A percentile compares a stretch with the other conserved stretches of the same genome.
phyloP scores from a whole-genome alignment of 2,797 vertebrate genomes.

The Apogon hyalosoma region DNA sequence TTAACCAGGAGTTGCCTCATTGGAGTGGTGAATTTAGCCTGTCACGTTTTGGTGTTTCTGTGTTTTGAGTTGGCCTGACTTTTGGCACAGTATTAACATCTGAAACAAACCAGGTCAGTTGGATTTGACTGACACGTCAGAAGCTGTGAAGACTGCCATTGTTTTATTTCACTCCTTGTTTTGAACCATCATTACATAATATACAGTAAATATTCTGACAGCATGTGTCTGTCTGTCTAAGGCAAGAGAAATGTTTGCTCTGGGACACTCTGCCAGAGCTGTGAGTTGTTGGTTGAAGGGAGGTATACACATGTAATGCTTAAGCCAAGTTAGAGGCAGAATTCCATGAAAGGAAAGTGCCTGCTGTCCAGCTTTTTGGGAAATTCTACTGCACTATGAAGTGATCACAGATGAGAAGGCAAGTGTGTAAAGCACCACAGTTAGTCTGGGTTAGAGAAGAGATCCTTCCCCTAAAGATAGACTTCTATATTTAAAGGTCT shows the following conservation, averaged over 20 bases:
- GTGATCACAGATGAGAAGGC: conserved; percentile 25
- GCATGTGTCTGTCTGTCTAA: conserved; percentile 37
- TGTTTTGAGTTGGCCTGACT: conserved; percentile 27
- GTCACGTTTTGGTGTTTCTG: conserved; percentile 21
- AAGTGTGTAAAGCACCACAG: conserved; percentile 16
- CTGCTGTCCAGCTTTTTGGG: conserved; percentile 19
- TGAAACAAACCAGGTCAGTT: conserved; percentile 11
- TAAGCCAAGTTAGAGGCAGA: conserved; percentile 43
- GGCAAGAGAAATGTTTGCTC: conserved; percentile 58
- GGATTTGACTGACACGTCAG: conserved; percentile 21
- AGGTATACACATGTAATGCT: conserved; percentile 39
- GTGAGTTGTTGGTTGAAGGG: conserved; percentile 54
- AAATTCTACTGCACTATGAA: conserved; percentile 22
- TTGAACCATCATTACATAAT: conserved; percentile 47
- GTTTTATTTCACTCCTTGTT: conserved; percentile 27
- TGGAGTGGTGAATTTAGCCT: conserved; percentile 34
- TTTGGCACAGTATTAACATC: conserved; percentile 35
- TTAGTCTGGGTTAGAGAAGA: conserved; percentile 57
- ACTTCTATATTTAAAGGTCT: too few relatives aligned
- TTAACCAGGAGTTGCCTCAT: conserved; percentile 39
- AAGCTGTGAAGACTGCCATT: conserved; percentile 32
- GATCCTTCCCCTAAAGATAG: conserved; percentile 26
- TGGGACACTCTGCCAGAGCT: conserved; percentile 36
- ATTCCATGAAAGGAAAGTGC: conserved; percentile 47
- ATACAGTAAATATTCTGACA: conserved; percentile 42